Percentiles rank a stretch among this genome's conserved stretches.
phyloP scores from a whole-genome alignment of 2,113 vertebrate genomes.

The Silurus meridionalis region DNA sequence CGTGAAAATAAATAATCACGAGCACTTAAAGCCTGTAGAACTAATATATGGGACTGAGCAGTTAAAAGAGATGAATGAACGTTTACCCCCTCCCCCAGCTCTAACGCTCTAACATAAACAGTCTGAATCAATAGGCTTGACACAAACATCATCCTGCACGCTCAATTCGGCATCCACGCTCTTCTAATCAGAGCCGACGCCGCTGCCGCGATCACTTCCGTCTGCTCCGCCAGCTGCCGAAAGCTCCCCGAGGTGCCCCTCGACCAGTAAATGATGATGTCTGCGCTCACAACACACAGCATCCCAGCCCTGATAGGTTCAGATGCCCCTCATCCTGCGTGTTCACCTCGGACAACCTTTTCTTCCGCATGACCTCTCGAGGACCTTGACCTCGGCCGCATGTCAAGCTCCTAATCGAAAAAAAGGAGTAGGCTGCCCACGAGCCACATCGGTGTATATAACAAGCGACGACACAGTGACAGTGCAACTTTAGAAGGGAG shows the following conservation, averaged over 20 bases:
- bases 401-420: not conserved
- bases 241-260: constrained; percentile 32
- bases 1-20: not conserved
- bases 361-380: not conserved
- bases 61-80: not conserved
- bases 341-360: constrained; percentile 10
- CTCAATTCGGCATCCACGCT: constrained; percentile 19
- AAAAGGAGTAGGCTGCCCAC: not conserved
- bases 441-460: not conserved
- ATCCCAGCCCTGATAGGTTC: not conserved
- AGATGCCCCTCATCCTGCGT: not conserved
- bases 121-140: constrained; percentile 31
- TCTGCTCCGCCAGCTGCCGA: constrained; percentile 45
- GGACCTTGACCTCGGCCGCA: constrained; percentile 13
- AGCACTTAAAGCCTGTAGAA: not conserved
- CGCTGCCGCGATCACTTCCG: constrained; percentile 31
- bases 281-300: not conserved
- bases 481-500: not conserved
- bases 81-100: not conserved
- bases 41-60: not conserved
- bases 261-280: constrained; percentile 37
- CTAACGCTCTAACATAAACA: not conserved
- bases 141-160: constrained; percentile 2
- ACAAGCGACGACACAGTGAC: not conserved
- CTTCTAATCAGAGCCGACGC: constrained; percentile 41